Evolutionary conservation across 2,888 invertebrate species (phyloP).

Genomic region (Stenodema calcarata): DNA sequence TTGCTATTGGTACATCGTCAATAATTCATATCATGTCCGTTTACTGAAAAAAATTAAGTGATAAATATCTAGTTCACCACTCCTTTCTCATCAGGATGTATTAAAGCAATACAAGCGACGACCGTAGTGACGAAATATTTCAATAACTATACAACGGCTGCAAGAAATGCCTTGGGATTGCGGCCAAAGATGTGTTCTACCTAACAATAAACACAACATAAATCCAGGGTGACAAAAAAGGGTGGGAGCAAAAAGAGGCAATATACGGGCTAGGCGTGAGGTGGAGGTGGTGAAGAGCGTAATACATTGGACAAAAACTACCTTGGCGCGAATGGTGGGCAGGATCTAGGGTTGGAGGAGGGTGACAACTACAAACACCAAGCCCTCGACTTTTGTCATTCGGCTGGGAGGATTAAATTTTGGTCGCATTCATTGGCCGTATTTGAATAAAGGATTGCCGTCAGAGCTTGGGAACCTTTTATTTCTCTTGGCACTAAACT

Average conservation of each 20-base stretch:
- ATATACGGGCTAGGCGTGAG: slow-evolving; percentile 5
- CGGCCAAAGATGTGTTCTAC: slow-evolving; percentile 41
- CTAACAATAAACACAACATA: slow-evolving; percentile 48
- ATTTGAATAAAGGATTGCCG: slow-evolving; percentile 39
- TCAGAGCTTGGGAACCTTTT: neutral
- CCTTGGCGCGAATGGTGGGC: neutral
- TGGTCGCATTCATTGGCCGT: slow-evolving; percentile 42
- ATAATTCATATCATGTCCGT: too few species aligned
- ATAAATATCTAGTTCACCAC: neutral
- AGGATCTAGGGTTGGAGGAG: neutral
- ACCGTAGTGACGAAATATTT: slow-evolving; percentile 24
- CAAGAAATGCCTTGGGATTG: slow-evolving; percentile 34
- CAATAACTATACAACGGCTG: slow-evolving; percentile 25
- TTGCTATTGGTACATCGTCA: too few species aligned
- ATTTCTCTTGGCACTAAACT: neutral
- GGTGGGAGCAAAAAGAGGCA: slow-evolving; percentile 38
- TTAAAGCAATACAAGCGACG: neutral
- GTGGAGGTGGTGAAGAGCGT: neutral
- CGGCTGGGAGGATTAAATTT: slow-evolving; percentile 21
- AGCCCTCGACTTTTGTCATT: slow-evolving; percentile 34
- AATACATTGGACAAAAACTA: slow-evolving; percentile 41
- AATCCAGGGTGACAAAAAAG: slow-evolving; percentile 42
- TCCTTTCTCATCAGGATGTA: neutral
- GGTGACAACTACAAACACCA: slow-evolving; percentile 24
- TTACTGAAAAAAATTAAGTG: neutral